phyloP scores from a whole-genome alignment of 2,797 vertebrate genomes.

The Clarias fuscus region DNA sequence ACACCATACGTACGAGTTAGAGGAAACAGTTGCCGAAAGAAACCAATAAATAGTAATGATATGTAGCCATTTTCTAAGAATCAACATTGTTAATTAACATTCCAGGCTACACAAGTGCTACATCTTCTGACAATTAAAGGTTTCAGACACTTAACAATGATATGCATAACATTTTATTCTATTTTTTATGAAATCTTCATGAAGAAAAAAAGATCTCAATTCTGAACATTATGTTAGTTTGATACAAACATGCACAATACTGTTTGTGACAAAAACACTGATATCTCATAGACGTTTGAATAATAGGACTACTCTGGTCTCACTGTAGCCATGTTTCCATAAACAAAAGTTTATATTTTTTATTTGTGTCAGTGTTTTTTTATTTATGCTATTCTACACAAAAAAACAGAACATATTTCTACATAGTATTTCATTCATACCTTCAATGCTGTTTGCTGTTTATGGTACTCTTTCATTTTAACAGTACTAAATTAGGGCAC shows the following conservation, averaged over 20 bases:
- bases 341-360: conserved; percentile 20
- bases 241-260: conserved; percentile 36
- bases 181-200: conserved; percentile 43
- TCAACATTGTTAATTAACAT: not conserved
- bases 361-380: not conserved
- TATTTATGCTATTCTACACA: not conserved
- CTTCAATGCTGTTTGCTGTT: not conserved
- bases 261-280: conserved; percentile 18
- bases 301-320: conserved; percentile 14
- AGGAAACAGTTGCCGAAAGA: not conserved
- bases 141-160: not conserved
- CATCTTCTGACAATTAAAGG: not conserved
- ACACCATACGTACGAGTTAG: not conserved
- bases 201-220: conserved; percentile 39
- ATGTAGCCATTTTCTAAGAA: not conserved
- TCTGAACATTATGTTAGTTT: conserved; percentile 46
- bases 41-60: not conserved
- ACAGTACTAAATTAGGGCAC: conserved; percentile 13
- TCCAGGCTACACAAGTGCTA: not conserved
- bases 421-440: conserved; percentile 19
- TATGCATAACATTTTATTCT: not conserved
- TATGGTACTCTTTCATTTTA: not conserved
- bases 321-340: conserved; percentile 12
- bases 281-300: conserved; percentile 19
- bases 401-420: conserved; percentile 17